phyloP scores from a whole-genome alignment of 2,797 vertebrate genomes.

The Sebastes melanostomus region DNA sequence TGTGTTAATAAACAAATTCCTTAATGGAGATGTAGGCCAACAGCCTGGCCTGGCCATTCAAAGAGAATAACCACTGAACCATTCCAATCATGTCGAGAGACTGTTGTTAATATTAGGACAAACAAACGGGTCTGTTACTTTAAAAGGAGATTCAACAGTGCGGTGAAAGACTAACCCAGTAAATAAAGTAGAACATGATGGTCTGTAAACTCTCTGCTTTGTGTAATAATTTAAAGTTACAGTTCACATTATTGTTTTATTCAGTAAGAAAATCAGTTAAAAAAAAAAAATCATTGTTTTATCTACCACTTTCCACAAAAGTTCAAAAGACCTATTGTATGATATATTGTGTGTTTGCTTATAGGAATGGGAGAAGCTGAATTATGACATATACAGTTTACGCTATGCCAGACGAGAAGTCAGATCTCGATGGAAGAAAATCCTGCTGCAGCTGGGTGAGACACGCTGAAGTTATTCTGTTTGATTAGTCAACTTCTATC shows the following conservation, averaged over 20 bases:
- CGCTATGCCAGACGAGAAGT: slow-evolving; percentile 87
- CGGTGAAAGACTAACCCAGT: neutral
- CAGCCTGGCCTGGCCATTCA: slow-evolving; percentile 19
- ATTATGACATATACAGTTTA: slow-evolving; percentile 90
- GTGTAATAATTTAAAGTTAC: neutral
- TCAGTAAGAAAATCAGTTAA: neutral
- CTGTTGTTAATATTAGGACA: slow-evolving; percentile 3
- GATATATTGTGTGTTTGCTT: slow-evolving; percentile 23
- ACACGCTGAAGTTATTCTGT: neutral
- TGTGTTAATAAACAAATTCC: slow-evolving; percentile 50
- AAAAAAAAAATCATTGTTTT: neutral
- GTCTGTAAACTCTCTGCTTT: neutral
- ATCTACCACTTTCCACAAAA: neutral
- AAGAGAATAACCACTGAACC: slow-evolving; percentile 15
- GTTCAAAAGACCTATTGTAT: neutral
- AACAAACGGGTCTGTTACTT: neutral
- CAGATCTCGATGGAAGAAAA: slow-evolving; percentile 87
- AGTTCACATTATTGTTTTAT: neutral
- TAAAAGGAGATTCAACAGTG: neutral
- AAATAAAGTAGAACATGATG: neutral
- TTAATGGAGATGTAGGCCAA: slow-evolving; percentile 43
- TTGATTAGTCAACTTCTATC: neutral
- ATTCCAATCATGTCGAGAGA: neutral
- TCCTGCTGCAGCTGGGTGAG: slow-evolving; percentile 91
- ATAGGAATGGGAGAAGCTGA: slow-evolving; percentile 95